Percentiles rank a stretch among this genome's conserved stretches.
These are phyloP conservation scores for Montipora foliosa DNA, from an alignment of 64 coral and sea anemone species.

Conservation along the genomic window DNA sequence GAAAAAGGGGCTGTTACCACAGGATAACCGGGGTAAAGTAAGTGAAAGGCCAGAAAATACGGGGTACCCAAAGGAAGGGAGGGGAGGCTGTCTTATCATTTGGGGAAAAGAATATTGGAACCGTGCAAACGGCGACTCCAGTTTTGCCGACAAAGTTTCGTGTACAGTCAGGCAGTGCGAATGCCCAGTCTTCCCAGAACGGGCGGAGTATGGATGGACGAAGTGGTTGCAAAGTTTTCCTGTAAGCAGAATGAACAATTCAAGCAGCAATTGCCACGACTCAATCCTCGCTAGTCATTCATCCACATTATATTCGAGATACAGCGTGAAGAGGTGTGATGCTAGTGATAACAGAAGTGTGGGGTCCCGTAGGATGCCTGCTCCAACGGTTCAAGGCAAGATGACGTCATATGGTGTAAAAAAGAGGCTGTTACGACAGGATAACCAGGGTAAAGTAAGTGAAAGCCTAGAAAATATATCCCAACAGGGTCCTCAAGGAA, in stretches of 20 bases:
- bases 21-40: neutral
- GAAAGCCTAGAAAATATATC: neutral
- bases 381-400: neutral
- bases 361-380: neutral
- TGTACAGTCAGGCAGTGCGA: neutral
- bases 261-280: conserved; percentile 26
- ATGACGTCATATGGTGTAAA: neutral
- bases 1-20: neutral
- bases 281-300: neutral
- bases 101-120: conserved; percentile 50
- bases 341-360: neutral
- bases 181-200: neutral
- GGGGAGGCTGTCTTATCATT: conserved; percentile 4
- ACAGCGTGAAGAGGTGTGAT: neutral
- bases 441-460: neutral
- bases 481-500: conserved; percentile 18
- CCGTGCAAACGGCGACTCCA: conserved; percentile 72
- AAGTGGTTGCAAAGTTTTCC: neutral
- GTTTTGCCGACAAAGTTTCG: conserved; percentile 74
- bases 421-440: neutral
- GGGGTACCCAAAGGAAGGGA: conserved; percentile 18
- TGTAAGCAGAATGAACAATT: neutral
- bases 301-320: neutral
- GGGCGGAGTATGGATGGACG: neutral
- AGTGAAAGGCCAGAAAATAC: neutral